Evolutionary conservation across 2,888 invertebrate species (phyloP).

Genomic region (Amiota mariae): DNA sequence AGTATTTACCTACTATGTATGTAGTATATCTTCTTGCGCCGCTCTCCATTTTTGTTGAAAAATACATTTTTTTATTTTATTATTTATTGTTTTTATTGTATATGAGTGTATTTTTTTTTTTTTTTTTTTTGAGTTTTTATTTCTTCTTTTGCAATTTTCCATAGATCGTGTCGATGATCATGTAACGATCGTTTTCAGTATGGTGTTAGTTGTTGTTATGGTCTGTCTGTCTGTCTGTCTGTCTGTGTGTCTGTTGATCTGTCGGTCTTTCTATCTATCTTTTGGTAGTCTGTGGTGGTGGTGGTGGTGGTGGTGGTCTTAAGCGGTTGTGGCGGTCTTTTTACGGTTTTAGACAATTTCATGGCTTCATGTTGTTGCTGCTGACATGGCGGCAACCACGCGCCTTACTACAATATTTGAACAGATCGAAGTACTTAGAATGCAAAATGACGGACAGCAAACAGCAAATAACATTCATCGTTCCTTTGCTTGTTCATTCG

Average conservation of each 20-base stretch:
- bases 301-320: neutral
- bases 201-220: slow-evolving; percentile 7
- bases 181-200: slow-evolving; percentile 33
- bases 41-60: neutral
- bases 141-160: slow-evolving; percentile 60
- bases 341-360: neutral
- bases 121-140: too few relatives aligned
- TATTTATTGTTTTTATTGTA: slow-evolving; percentile 4
- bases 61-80: neutral
- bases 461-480: neutral
- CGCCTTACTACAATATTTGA: neutral
- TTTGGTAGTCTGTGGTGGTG: slow-evolving; percentile 1
- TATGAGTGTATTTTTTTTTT: neutral
- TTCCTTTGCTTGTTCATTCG: neutral
- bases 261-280: neutral
- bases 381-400: slow-evolving; percentile 2
- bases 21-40: slow-evolving; percentile 1
- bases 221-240: slow-evolving; percentile 7
- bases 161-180: slow-evolving; percentile 65
- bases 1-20: neutral
- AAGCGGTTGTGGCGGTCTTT: neutral
- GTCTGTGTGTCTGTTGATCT: neutral
- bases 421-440: too few relatives aligned
- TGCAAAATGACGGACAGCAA: neutral
- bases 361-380: slow-evolving; percentile 1